Evolutionary conservation across 2,888 invertebrate species (phyloP), one percentile per base, ranked within the genome.

Genomic region (Lithophane ornitopus): DNA sequence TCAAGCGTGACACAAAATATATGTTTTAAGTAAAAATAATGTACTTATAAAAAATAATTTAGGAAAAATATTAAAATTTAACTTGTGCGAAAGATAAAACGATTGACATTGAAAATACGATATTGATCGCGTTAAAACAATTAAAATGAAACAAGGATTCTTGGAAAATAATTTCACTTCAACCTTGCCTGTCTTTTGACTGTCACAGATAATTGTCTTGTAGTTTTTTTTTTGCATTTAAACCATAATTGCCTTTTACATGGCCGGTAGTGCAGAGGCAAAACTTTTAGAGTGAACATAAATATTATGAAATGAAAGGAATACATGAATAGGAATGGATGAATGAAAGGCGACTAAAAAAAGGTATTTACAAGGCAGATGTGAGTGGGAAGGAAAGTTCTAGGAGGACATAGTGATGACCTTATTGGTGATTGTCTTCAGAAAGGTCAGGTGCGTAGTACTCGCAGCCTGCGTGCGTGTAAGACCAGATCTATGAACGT

Each of bases 131-230:
- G 34, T 58, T 77, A 66, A 81, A 81, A 59, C 59, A 84, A 83
- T 85, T 78, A 70, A 80, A 78, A 62, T 61, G 12, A 46, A 76
- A 66, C 54, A 68, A 82, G 66, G 59, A 72, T 41, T 75, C 70
- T 61, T 74, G 78, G 62, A 84, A 85, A 75, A 71, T 63, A 71
- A 74, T 83, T 76, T 84, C 74, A 56, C 75, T 73, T 22, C 67
- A 73, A 70, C 83, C 83, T 85, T 84, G 71, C 73, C 61, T 71
- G 84, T 86, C 85, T 80, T 81, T 87, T 76, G 80, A 46, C 81
- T 86, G 86, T 85, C 85, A 83, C 56, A 75, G 68, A 80, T 80
- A 82, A 87, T 85, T 80, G 73, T 80, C n/a, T 61, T 0, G 67
- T 73, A 71, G 75, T 76, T 84, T 78, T 80, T 73, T 54, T 56